Percentiles rank a stretch among this genome's conserved stretches.
These are phyloP conservation scores for Ormyrus thymus DNA, from an alignment of 2,888 invertebrate species.

Conservation along the genomic window DNA sequence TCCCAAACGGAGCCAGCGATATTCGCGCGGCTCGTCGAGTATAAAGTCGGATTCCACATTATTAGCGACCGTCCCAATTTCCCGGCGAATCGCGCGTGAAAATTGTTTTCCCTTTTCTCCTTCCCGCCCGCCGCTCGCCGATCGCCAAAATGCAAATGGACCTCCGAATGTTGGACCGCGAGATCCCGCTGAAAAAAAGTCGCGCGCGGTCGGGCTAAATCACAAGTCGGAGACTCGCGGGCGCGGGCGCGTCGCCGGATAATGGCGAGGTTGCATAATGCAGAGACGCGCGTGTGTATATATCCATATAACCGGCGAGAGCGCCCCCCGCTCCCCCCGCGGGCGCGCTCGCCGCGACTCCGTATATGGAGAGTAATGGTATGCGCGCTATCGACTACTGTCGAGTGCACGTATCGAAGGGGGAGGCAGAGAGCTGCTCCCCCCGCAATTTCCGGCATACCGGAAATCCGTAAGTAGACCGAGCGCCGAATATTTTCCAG, in stretches of 20 bases:
- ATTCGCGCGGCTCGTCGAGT: neutral
- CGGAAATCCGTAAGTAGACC: constrained; percentile 52
- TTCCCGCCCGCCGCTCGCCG: neutral
- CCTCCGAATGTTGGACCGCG: constrained; percentile 30
- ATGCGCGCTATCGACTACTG: constrained; percentile 41
- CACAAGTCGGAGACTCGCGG: constrained; percentile 28
- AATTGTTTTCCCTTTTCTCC: neutral
- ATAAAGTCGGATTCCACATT: constrained; percentile 20
- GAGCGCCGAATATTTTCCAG: constrained; percentile 38
- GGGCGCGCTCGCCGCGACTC: no score
- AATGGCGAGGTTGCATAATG: constrained; percentile 54
- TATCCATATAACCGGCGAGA: neutral
- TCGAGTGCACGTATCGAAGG: constrained; percentile 40
- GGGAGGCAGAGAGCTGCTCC: neutral
- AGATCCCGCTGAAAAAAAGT: neutral
- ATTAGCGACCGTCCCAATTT: constrained; percentile 35
- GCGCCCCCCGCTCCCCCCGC: neutral
- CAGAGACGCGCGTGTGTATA: neutral
- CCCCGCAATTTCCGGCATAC: constrained; percentile 57
- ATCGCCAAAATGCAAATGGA: constrained; percentile 35
- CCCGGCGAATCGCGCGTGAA: neutral
- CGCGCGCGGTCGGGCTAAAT: constrained; percentile 17
- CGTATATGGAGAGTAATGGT: constrained; percentile 24
- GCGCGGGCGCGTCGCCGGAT: constrained; percentile 45
- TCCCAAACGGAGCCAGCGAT: neutral